These are phyloP conservation scores for Prosapia bicincta DNA, from an alignment of 2,888 invertebrate species.

Conservation along the genomic window DNA sequence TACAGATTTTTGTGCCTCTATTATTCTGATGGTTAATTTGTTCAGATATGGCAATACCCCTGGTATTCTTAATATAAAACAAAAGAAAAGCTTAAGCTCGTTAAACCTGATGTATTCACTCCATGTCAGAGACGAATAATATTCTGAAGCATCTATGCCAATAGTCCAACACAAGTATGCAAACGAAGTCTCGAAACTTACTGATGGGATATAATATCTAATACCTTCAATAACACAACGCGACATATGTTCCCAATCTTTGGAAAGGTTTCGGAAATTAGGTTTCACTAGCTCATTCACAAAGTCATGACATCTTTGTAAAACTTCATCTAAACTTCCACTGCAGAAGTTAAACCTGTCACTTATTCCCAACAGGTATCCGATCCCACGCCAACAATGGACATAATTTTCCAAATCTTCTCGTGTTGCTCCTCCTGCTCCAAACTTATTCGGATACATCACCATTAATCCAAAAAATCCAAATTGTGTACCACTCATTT, in stretches of 20 bases:
- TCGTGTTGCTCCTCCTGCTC: slow-evolving; percentile 44
- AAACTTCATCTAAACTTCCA: slow-evolving; percentile 44
- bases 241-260: slow-evolving; percentile 48
- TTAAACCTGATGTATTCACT: slow-evolving; percentile 19
- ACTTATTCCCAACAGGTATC: slow-evolving; percentile 51
- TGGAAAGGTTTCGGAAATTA: slow-evolving; percentile 42
- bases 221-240: slow-evolving; percentile 45
- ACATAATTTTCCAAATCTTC: slow-evolving; percentile 52
- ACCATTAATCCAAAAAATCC: slow-evolving; percentile 51
- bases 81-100: slow-evolving; percentile 28
- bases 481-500: slow-evolving; percentile 53
- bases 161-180: slow-evolving; percentile 43
- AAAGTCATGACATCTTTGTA: slow-evolving; percentile 41
- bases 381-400: slow-evolving; percentile 53
- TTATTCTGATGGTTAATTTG: neutral
- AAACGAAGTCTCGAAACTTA: slow-evolving; percentile 41
- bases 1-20: neutral
- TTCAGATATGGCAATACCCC: slow-evolving; percentile 24
- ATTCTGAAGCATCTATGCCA: slow-evolving; percentile 34
- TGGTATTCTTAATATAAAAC: slow-evolving; percentile 28
- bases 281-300: slow-evolving; percentile 44
- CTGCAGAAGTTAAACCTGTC: slow-evolving; percentile 48
- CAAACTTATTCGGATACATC: slow-evolving; percentile 48
- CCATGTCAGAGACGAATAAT: slow-evolving; percentile 12
- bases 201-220: slow-evolving; percentile 41